These are phyloP conservation scores for Tragelaphus imberbis DNA, from an alignment of 2,113 vertebrate genomes.

Conservation along the genomic window DNA sequence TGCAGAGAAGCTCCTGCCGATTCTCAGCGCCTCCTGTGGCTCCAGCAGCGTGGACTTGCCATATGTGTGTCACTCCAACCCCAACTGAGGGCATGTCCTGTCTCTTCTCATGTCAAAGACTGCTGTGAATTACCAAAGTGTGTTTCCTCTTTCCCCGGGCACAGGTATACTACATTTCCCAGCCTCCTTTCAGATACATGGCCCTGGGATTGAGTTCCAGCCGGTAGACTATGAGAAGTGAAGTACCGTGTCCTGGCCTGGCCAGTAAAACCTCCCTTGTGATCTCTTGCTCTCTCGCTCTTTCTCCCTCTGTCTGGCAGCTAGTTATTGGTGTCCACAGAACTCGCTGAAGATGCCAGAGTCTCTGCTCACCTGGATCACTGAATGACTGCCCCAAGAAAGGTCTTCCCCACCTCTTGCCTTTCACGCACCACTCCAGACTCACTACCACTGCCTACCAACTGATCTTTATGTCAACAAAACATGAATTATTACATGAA, in stretches of 20 bases:
- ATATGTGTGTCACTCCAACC: neutral
- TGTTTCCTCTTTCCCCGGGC: neutral
- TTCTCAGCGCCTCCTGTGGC: neutral
- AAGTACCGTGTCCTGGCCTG: neutral
- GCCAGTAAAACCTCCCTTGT: neutral
- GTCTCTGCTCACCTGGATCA: neutral
- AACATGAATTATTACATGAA: neutral
- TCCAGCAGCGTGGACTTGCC: neutral
- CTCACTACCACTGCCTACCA: neutral
- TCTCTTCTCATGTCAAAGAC: neutral
- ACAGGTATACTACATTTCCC: neutral
- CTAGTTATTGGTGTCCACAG: neutral
- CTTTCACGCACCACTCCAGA: neutral
- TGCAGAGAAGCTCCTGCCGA: accelerated
- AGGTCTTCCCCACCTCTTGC: neutral
- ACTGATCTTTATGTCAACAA: neutral
- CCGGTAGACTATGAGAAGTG: neutral
- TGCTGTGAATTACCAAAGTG: neutral
- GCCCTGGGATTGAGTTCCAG: neutral
- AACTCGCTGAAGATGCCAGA: neutral
- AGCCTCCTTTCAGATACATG: neutral
- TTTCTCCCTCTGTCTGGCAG: neutral
- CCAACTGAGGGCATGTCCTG: neutral
- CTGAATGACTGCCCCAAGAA: neutral
- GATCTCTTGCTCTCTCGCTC: too few species aligned